phyloP scores from a whole-genome alignment of 2,797 vertebrate species.

The Champsocephalus gunnari region DNA sequence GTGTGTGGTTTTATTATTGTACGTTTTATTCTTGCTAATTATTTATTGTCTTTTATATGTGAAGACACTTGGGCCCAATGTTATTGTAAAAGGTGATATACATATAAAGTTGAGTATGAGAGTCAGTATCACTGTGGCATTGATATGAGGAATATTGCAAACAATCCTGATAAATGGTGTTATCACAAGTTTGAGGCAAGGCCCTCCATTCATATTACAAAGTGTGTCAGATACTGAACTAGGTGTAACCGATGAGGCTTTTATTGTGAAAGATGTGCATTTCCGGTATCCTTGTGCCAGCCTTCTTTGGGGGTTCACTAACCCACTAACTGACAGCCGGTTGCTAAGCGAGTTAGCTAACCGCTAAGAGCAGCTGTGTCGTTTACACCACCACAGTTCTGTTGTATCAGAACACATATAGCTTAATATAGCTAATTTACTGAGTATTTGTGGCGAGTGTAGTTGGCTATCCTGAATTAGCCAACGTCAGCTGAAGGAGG shows the following conservation, averaged over 20 bases:
- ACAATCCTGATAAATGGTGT: background rate
- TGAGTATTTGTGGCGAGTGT: background rate
- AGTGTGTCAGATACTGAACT: too few relatives aligned
- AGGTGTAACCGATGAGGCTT: conserved; percentile 7
- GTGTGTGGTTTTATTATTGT: too few relatives aligned
- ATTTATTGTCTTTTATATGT: too few relatives aligned
- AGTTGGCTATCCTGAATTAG: background rate
- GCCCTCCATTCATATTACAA: too few relatives aligned
- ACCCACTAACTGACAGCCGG: conserved; percentile 50
- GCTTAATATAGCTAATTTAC: accelerated
- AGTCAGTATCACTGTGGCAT: background rate
- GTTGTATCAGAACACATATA: background rate
- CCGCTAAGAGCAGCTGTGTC: background rate
- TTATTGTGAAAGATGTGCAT: conserved; percentile 66
- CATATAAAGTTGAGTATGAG: too few relatives aligned
- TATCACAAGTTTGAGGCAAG: background rate
- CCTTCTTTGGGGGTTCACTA: background rate
- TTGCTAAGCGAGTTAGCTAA: conserved; percentile 20
- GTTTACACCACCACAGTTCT: too few relatives aligned
- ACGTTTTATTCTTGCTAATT: too few relatives aligned
- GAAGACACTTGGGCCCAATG: too few relatives aligned
- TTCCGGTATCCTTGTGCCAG: conserved; percentile 58
- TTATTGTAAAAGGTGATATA: too few relatives aligned
- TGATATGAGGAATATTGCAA: background rate
- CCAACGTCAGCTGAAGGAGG: conserved; percentile 45